Base-by-base conservation (phyloP, 1,140 invertebrate genomes). In the Ruditapes philippinarum region DNA sequence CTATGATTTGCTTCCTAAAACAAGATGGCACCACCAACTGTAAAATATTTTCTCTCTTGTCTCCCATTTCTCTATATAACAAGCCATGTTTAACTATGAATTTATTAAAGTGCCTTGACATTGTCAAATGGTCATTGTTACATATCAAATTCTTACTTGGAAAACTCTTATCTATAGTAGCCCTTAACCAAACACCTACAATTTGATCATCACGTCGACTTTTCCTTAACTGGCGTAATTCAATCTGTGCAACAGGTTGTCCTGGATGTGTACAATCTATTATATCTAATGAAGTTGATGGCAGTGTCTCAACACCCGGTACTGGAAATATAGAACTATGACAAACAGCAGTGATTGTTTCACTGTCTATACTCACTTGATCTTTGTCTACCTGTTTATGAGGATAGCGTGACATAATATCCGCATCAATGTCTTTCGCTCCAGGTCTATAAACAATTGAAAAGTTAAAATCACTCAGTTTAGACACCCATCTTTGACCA, bases 381-480 rank as follows among this genome's bases (percentile, higher is more conserved):
- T 73, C 38, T 40, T 73, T 33, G 14, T 28, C 28, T 31, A 19
- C 7, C 11, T 49, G 22, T 45, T 42, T 22, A 22, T 45, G 36
- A n/a, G 76, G 79, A 19, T 82, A 65, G 36, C 57, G 33, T 9
- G 79, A 65, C 57, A 82, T 62, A 28, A 28, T 14, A 40, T 60
- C 79, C 4, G 79, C 57, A 65, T 82, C 79, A 7, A 38, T 38
- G 22, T 82, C 36, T 25, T 65, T 82, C 11, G 9, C 12, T 38
- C 60, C 51, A 38, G 79, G 79, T 5, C 79, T 25, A 65, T 60
- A 82, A 28, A 82, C 9, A 25, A 82, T 82, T 65, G 31, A 12
- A 33, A 82, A 81, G 36, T 54, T 38, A 36, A 40, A 81, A 60
- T 81, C 78, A 81, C 78, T 51, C 4, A 81, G 78, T 19, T 28